Percentiles rank a stretch among this genome's conserved stretches.
Conservation (phyloP, 2,113 vertebrate genomes). For the Alexandromys fortis region DNA sequence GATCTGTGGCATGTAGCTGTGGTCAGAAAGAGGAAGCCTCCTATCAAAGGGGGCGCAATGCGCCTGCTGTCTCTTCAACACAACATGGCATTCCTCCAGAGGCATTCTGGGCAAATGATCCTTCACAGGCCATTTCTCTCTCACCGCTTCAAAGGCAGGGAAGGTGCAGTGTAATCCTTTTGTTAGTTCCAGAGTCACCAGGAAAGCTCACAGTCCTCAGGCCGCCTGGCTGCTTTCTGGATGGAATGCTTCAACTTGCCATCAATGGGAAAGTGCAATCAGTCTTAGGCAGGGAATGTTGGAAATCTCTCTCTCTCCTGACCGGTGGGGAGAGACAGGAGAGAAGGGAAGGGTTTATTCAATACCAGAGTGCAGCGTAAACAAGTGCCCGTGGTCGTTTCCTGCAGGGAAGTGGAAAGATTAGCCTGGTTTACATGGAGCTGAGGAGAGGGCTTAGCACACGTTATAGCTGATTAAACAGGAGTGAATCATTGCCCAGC, state of each 20-base stretch:
- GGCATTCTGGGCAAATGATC: constrained; percentile 36
- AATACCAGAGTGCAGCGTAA: constrained; percentile 31
- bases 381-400: not conserved
- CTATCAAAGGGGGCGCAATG: constrained; percentile 32
- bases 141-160: constrained; percentile 21
- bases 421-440: constrained; percentile 74
- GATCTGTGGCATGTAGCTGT: constrained; percentile 26
- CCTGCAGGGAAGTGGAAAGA: constrained; percentile 70
- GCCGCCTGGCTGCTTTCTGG: constrained; percentile 40
- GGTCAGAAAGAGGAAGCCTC: constrained; percentile 65
- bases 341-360: constrained; percentile 59
- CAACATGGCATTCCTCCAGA: constrained; percentile 61
- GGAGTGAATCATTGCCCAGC: constrained; percentile 61
- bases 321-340: constrained; percentile 26
- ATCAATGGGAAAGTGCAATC: constrained; percentile 67
- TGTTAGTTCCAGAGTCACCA: constrained; percentile 50
- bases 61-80: constrained; percentile 48
- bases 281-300: constrained; percentile 39
- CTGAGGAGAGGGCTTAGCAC: constrained; percentile 53
- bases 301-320: not conserved
- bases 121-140: constrained; percentile 68
- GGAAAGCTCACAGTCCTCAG: constrained; percentile 28
- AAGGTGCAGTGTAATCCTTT: not conserved
- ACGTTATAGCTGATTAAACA: constrained; percentile 70
- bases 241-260: constrained; percentile 61